Evolutionary conservation across 2,888 invertebrate genomes (phyloP), one percentile per base, ranked within the genome.

Genomic region (Thecocarcelia acutangulata): DNA sequence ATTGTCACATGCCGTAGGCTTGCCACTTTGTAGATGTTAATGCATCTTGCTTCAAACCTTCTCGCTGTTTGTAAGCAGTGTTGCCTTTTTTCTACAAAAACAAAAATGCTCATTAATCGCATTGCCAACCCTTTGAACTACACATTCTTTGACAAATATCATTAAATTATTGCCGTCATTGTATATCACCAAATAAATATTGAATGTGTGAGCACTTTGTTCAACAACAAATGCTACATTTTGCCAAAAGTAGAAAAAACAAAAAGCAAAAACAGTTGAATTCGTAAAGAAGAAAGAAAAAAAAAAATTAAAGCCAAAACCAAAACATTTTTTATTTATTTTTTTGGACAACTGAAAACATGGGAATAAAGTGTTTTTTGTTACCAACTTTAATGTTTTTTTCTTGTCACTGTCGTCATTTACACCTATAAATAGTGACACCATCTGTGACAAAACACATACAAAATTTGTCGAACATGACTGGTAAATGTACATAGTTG

Each of bases 401-500:
- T 46, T 59, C 66, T 68, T 68, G 61, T 48, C 46, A 6, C 42
- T 72, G 80, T 66, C 24, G 61, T 76, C 68, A 76, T 82, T 78
- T 70, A 82, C 77, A 84, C 80, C 84, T 83, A 84, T 84, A 83
- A 84, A 84, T 83, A 80, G 82, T 80, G 82, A 82, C 75, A 78
- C 83, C 82, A 84, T 83, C 80, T 84, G 84, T 73, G 80, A 72
- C 72, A 77, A 77, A 83, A 80, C 80, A 83, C 80, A 83, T 76
- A 74, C 83, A 74, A 83, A 84, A 83, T 77, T 84, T 83, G 84
- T 83, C 83, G 80, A 83, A 83, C 83, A 84, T 83, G 82, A 78
- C 76, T 84, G 84, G 77, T 76, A 83, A 80, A 76, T 70, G 74
- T 83, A 17, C 19, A 50, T 42, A 56, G 78, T 72, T 72, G 77